Conservation (phyloP, 2,797 vertebrate genomes). For the Myripristis murdjan region DNA sequence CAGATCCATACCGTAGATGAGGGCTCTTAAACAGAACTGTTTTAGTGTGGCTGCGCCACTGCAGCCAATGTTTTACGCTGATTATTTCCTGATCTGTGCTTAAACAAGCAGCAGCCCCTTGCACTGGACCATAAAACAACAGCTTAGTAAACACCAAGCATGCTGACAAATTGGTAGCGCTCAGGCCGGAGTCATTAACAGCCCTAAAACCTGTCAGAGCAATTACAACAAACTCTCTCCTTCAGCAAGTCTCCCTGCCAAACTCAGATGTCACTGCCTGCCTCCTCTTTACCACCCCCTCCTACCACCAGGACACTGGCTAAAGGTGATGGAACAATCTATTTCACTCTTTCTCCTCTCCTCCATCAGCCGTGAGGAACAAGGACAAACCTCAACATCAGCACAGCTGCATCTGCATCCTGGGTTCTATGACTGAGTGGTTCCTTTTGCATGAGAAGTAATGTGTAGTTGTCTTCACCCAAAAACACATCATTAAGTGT, state of each 20-base stretch:
- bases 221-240: constrained; percentile 82
- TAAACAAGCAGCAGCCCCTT: constrained; percentile 84
- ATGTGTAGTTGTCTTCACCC: constrained; percentile 81
- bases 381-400: constrained; percentile 63
- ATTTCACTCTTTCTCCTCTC: constrained; percentile 7
- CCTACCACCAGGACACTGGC: constrained; percentile 54
- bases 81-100: constrained; percentile 89
- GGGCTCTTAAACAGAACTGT: constrained; percentile 65
- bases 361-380: constrained; percentile 45
- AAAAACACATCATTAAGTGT: constrained; percentile 86
- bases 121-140: constrained; percentile 93
- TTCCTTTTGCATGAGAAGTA: constrained; percentile 83
- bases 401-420: constrained; percentile 82
- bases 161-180: constrained; percentile 93
- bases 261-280: constrained; percentile 75
- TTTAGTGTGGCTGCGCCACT: constrained; percentile 62
- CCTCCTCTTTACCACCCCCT: constrained; percentile 55
- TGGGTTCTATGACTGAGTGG: constrained; percentile 67
- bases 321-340: constrained; percentile 63
- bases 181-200: constrained; percentile 92
- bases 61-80: constrained; percentile 80
- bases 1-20: constrained; percentile 77
- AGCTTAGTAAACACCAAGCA: constrained; percentile 90
- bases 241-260: constrained; percentile 75
- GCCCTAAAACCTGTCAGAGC: constrained; percentile 88